A percentile compares a stretch with the other conserved stretches of the same genome.
phyloP scores from a whole-genome alignment of 1,140 invertebrate species.

The Hormaphis cornu region DNA sequence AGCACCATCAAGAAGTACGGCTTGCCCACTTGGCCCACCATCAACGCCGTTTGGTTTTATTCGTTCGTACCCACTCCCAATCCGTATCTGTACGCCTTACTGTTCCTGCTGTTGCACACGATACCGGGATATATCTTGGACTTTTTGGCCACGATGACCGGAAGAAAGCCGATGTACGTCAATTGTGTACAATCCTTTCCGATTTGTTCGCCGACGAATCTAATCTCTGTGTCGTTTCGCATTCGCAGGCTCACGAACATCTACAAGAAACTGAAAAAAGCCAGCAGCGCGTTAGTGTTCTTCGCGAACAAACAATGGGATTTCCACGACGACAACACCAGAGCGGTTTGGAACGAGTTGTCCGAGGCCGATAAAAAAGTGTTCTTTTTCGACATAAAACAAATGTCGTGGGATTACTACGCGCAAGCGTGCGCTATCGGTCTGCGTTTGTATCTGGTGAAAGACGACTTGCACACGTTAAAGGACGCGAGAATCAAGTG shows the following conservation, averaged over 20 bases:
- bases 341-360: slow-evolving; percentile 52
- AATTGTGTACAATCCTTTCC: too few species aligned
- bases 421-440: slow-evolving; percentile 51
- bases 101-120: slow-evolving; percentile 42
- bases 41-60: slow-evolving; percentile 50
- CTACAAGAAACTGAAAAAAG: slow-evolving; percentile 63
- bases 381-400: slow-evolving; percentile 60
- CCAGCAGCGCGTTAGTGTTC: slow-evolving; percentile 56
- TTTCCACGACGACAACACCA: slow-evolving; percentile 59
- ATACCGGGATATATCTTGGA: slow-evolving; percentile 44
- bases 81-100: slow-evolving; percentile 45
- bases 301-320: slow-evolving; percentile 62
- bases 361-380: slow-evolving; percentile 51
- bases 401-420: slow-evolving; percentile 53
- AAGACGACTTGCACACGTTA: slow-evolving; percentile 51
- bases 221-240: background rate
- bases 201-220: background rate
- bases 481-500: slow-evolving; percentile 36
- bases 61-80: slow-evolving; percentile 44
- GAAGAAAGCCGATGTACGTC: slow-evolving; percentile 44
- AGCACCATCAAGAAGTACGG: slow-evolving; percentile 21
- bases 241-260: slow-evolving; percentile 57
- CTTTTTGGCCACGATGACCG: slow-evolving; percentile 37
- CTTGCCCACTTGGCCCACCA: slow-evolving; percentile 40
- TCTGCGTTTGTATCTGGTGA: slow-evolving; percentile 51